Evolutionary conservation across 1,140 invertebrate genomes (phyloP).

Genomic region (Archivesica marissinica): DNA sequence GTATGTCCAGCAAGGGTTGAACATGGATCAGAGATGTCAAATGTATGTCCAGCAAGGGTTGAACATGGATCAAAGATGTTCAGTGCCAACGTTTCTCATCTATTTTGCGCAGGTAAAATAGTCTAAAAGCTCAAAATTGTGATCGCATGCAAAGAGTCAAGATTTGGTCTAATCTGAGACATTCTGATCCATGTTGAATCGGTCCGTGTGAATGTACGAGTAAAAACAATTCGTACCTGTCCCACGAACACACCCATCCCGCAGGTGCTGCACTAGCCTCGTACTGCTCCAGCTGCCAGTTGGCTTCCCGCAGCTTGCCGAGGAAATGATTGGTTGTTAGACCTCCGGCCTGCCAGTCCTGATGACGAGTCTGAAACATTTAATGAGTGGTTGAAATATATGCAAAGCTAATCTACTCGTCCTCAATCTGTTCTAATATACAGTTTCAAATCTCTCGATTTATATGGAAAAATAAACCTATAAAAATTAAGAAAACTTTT

Average conservation of each 20-base stretch:
- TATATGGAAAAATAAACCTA: no score
- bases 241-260: slow-evolving; percentile 90
- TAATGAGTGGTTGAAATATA: no score
- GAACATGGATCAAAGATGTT: not conserved
- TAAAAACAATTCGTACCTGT: slow-evolving; percentile 87
- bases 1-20: not conserved
- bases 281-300: slow-evolving; percentile 84
- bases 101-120: not conserved
- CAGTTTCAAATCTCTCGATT: no score
- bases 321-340: slow-evolving; percentile 87
- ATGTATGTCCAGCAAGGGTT: not conserved
- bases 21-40: no score
- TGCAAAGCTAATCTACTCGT: no score
- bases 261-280: slow-evolving; percentile 87
- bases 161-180: not conserved
- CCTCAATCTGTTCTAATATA: no score
- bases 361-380: slow-evolving; percentile 86
- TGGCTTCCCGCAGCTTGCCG: slow-evolving; percentile 86
- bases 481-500: no score
- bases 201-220: slow-evolving; percentile 24
- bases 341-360: slow-evolving; percentile 87
- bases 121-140: not conserved
- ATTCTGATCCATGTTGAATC: slow-evolving; percentile 28
- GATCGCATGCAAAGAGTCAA: not conserved
- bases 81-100: not conserved